phyloP scores from a whole-genome alignment of 2,797 vertebrate genomes.

The Chrysocyon brachyurus region DNA sequence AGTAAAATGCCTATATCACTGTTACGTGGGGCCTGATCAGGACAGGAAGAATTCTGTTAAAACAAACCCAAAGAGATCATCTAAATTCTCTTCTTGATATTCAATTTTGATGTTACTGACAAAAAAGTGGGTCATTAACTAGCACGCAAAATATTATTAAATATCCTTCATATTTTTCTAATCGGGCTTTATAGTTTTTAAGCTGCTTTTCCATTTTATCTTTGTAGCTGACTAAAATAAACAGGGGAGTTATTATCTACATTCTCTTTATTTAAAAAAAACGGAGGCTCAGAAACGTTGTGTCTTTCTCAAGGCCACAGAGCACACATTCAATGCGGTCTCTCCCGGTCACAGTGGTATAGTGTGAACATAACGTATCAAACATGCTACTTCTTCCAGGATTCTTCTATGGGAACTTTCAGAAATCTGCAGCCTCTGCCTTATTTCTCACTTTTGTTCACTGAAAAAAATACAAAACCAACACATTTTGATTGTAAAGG shows the following conservation, averaged over 20 bases:
- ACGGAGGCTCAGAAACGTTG: slow-evolving; percentile 13
- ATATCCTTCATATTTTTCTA: slow-evolving; percentile 39
- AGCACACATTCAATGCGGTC: background rate
- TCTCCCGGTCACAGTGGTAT: background rate
- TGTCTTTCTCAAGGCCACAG: slow-evolving; percentile 61
- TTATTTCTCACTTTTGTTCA: slow-evolving; percentile 24
- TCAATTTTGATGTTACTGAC: slow-evolving; percentile 53
- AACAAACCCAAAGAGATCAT: slow-evolving; percentile 41
- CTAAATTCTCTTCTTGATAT: slow-evolving; percentile 40
- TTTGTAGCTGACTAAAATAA: slow-evolving; percentile 30
- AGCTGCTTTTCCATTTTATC: slow-evolving; percentile 59
- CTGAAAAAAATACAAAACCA: slow-evolving; percentile 68
- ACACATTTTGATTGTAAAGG: slow-evolving; percentile 54
- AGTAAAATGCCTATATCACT: slow-evolving; percentile 23
- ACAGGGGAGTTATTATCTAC: slow-evolving; percentile 28
- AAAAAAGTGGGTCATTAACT: slow-evolving; percentile 55
- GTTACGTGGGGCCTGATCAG: background rate
- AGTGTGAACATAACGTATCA: slow-evolving; percentile 56
- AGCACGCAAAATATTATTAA: slow-evolving; percentile 23
- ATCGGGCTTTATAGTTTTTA: slow-evolving; percentile 22
- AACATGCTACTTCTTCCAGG: background rate
- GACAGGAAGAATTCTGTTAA: slow-evolving; percentile 34
- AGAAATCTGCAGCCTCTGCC: slow-evolving; percentile 24
- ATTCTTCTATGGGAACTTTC: slow-evolving; percentile 51
- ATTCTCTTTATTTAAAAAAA: slow-evolving; percentile 17